Conservation (phyloP, 2,888 invertebrate species). For the Elaeidobius kamerunicus region DNA sequence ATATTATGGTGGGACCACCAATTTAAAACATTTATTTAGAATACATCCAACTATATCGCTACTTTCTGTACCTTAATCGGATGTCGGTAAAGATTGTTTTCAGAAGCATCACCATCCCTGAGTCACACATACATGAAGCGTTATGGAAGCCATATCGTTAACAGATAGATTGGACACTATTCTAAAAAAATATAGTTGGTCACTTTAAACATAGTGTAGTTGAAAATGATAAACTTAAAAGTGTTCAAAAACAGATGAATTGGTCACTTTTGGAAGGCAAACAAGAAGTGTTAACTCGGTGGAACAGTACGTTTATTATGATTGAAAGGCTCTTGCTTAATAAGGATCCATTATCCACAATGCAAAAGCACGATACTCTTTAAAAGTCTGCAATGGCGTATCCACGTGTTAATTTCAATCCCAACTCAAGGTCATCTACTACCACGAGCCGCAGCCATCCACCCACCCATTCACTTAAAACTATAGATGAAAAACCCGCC, state of each 20-base stretch:
- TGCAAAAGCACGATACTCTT: too few relatives aligned
- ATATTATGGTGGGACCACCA: background rate
- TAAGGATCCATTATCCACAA: background rate
- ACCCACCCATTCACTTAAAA: too few relatives aligned
- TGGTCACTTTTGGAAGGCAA: background rate
- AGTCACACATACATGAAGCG: background rate
- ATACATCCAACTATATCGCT: background rate
- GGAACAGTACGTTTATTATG: background rate
- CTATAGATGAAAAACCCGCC: too few relatives aligned
- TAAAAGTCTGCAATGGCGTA: too few relatives aligned
- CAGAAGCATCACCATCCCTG: background rate
- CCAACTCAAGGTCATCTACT: too few relatives aligned
- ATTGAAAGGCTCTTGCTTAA: background rate
- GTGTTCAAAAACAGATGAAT: background rate
- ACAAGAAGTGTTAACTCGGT: conserved; percentile 4
- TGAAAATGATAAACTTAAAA: background rate
- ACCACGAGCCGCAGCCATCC: too few relatives aligned
- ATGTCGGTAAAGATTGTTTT: background rate
- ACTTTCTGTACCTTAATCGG: background rate
- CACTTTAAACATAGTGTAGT: background rate
- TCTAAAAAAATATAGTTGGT: background rate
- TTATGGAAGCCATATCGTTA: background rate
- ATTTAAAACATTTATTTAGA: background rate
- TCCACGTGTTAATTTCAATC: too few relatives aligned
- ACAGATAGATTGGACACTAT: background rate